phyloP scores from a whole-genome alignment of 1,140 invertebrate species.

The Sitobion miscanthi region DNA sequence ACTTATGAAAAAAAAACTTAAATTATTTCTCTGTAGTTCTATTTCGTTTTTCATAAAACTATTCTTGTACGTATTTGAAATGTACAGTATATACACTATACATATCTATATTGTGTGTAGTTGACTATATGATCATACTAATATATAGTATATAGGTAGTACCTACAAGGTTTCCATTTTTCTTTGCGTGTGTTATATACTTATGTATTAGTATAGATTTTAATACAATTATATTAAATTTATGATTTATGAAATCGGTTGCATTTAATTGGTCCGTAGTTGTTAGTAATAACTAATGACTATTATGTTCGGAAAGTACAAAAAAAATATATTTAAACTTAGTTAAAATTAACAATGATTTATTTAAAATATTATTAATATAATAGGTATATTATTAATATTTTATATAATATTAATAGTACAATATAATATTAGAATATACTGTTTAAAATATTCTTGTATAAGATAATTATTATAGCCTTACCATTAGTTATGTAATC shows the following conservation, averaged over 20 bases:
- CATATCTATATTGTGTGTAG: not conserved
- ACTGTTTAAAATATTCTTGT: not conserved
- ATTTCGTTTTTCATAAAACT: not conserved
- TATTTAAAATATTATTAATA: not conserved
- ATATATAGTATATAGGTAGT: not conserved
- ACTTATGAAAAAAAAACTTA: not conserved
- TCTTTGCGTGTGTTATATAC: not conserved
- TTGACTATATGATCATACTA: not conserved
- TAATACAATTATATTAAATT: not conserved
- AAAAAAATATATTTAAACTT: not conserved
- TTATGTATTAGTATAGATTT: not conserved
- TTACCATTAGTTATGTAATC: not conserved
- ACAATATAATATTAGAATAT: no score
- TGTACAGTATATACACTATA: not conserved
- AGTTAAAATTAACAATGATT: not conserved
- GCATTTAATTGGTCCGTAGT: not conserved
- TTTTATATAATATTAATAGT: no score
- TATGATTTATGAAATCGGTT: not conserved
- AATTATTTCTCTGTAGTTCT: slow-evolving; percentile 2
- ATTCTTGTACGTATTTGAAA: not conserved
- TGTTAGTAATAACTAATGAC: not conserved
- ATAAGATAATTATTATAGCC: not conserved
- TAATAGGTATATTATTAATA: no score
- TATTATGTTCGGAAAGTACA: not conserved
- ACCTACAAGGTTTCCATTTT: not conserved